Base-by-base conservation (phyloP, 2,888 invertebrate species). In the Plagodis dolabraria region DNA sequence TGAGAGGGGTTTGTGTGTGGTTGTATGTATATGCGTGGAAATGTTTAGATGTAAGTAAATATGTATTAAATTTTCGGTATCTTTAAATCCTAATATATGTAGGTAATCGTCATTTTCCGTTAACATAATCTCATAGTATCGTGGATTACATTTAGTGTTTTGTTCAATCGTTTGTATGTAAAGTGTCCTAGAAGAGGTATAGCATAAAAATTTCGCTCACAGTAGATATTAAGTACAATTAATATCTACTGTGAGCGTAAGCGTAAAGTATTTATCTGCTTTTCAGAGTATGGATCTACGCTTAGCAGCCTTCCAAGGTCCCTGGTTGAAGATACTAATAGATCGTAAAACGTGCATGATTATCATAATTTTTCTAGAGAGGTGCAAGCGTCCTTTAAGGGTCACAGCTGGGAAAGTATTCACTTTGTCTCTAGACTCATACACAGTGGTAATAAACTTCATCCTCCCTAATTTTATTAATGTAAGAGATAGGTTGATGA, bases 341-440 rank as follows among this genome's bases (percentile, higher is more conserved):
- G 80, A 90, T 52, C 73, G 78, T 11, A 80, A 82, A 45, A 83
- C 85, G 12, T 83, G 83, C 47, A 86, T 82, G 70, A 79, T 82
- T 47, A 71, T 94, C 12, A 78, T 93, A 33, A 77, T 94, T 33
- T 92, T 93, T 57, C 77, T 93, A 68, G 90, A 91, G 60, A 82
- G 93, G 67, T 92, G 93, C 68, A 93, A 94, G 65, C 87, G 85
- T 12, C 93, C 94, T 0, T 76, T 94, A 50, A 78, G 80, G 43
- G 84, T 94, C 5, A 91, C 90, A 0, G 94, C 94, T 35, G 94
- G 94, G 7, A 94, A 94, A 75, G 87, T 94, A 68, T 92, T 92
- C 60, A 93, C 83, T 0, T 80, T 94, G 12, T 94, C 94, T 5
- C 80, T 94, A 35, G 83, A 87, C 53, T 93, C 93, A 33, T 92